phyloP scores from a whole-genome alignment of 2,113 vertebrate species.

The Cathartes aura region DNA sequence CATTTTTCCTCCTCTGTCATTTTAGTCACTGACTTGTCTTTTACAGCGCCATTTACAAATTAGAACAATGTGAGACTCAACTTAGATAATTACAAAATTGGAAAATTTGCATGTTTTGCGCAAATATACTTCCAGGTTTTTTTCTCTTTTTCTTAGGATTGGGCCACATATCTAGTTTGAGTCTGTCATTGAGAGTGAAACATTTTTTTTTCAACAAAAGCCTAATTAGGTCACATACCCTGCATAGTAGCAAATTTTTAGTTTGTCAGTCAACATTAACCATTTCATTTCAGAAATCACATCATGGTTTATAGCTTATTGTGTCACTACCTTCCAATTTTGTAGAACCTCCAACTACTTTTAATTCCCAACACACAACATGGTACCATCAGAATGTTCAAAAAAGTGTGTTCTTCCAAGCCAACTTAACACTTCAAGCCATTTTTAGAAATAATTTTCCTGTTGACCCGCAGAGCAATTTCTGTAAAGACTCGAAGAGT shows the following conservation, averaged over 20 bases:
- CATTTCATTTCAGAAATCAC: background rate
- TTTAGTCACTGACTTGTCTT: background rate
- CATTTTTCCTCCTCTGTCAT: background rate
- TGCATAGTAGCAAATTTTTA: accelerated
- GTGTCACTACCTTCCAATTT: accelerated
- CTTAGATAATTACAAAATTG: background rate
- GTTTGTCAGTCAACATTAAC: background rate
- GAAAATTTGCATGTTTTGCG: background rate
- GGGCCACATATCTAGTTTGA: background rate
- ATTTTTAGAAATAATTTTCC: background rate
- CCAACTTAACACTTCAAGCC: background rate
- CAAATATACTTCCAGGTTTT: background rate
- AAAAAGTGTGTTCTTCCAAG: background rate
- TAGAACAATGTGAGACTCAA: background rate
- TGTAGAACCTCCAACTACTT: background rate
- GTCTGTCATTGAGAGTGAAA: background rate
- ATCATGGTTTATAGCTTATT: accelerated
- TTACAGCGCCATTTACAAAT: background rate
- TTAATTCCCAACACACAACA: background rate
- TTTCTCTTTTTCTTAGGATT: background rate
- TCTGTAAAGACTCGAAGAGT: background rate
- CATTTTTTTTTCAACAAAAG: background rate
- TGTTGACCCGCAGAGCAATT: accelerated
- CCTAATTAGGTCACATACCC: background rate
- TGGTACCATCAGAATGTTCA: too few species aligned